Evolutionary conservation across 23 tunicate species (phyloP).

Genomic region (Styela plicata): DNA sequence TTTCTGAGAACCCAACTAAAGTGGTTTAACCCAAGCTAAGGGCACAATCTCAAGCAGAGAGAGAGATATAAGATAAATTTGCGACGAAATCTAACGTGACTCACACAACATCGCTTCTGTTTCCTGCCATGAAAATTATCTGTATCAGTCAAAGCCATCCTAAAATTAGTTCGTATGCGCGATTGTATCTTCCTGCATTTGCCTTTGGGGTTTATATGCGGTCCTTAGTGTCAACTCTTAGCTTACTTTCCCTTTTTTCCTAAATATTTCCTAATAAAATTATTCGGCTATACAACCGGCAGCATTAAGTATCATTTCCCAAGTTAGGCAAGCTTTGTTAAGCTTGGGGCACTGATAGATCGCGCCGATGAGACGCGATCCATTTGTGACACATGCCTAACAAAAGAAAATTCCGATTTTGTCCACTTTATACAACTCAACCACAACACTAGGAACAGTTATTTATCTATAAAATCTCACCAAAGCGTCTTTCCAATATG

Average conservation of each 20-base stretch:
- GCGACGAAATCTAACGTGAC: too few relatives aligned
- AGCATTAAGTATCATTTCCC: not conserved
- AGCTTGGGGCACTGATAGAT: too few relatives aligned
- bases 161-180: too few relatives aligned
- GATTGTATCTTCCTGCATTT: not conserved
- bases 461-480: not conserved
- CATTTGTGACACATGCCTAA: too few relatives aligned
- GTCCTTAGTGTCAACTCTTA: not conserved
- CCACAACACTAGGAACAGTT: not conserved
- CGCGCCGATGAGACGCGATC: too few relatives aligned
- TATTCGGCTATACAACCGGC: not conserved
- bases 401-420: too few relatives aligned
- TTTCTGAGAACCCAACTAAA: not conserved
- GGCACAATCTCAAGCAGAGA: not conserved
- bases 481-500: not conserved
- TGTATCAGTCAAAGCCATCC: too few relatives aligned
- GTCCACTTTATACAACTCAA: not conserved
- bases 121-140: too few relatives aligned
- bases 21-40: not conserved
- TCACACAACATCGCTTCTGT: too few relatives aligned
- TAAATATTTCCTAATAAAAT: not conserved
- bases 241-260: not conserved
- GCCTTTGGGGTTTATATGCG: not conserved
- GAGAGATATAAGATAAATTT: not conserved
- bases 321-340: not conserved